Percentiles rank a stretch among this genome's conserved stretches.
These are phyloP conservation scores for Muntiacus reevesi DNA, from an alignment of 2,113 vertebrate species.

Conservation along the genomic window DNA sequence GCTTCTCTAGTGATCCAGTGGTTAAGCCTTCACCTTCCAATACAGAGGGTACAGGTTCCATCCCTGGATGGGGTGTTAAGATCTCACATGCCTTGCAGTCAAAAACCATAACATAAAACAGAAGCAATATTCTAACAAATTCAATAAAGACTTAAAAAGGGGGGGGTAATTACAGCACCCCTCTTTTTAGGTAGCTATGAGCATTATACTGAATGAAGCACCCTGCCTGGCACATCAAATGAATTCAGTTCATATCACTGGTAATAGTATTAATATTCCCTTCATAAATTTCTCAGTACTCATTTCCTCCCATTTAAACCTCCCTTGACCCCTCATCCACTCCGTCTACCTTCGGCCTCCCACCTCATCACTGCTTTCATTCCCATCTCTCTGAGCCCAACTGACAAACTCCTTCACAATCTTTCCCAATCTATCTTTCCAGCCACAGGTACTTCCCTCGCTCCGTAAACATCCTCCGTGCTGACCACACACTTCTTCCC, in stretches of 20 bases:
- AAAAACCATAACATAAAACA: neutral
- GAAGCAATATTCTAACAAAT: neutral
- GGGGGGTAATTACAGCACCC: neutral
- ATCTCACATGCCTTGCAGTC: neutral
- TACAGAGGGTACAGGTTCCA: neutral
- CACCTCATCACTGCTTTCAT: neutral
- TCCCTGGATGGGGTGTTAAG: neutral
- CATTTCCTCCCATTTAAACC: neutral
- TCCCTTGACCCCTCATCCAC: neutral
- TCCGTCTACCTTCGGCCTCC: neutral
- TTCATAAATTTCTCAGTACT: neutral
- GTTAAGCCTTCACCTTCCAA: neutral
- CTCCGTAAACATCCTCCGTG: neutral
- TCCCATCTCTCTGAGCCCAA: neutral
- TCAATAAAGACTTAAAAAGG: neutral
- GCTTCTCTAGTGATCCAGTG: neutral
- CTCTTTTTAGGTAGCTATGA: neutral
- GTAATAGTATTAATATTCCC: neutral
- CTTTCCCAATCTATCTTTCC: neutral
- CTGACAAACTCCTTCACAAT: neutral
- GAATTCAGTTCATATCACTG: neutral
- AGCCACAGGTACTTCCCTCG: rapidly evolving
- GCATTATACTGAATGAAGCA: neutral
- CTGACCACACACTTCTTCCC: neutral
- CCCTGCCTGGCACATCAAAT: neutral